These are phyloP conservation scores for Drosophila aldrichi DNA, from an alignment of 2,888 invertebrate genomes.

Conservation along the genomic window DNA sequence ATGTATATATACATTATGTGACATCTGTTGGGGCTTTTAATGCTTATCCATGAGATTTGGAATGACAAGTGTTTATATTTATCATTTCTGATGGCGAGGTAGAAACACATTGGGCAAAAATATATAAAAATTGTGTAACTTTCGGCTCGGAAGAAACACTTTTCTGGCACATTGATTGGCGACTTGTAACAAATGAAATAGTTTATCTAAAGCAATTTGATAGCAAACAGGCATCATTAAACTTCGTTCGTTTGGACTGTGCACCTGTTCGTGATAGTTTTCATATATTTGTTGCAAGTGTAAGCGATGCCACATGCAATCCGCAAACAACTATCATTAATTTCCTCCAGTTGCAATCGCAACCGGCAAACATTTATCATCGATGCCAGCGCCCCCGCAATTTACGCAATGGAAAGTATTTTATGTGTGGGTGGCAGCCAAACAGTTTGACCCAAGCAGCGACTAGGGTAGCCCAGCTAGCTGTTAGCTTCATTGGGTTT, in stretches of 20 bases:
- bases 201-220: background rate
- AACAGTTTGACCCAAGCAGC: conserved; percentile 31
- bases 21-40: background rate
- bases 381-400: conserved; percentile 48
- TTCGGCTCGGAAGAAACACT: background rate
- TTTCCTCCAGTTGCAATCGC: conserved; percentile 61
- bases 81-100: background rate
- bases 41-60: conserved; percentile 3
- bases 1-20: background rate
- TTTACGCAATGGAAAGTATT: conserved; percentile 70
- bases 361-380: conserved; percentile 69
- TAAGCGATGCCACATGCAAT: conserved; percentile 25
- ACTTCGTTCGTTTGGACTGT: conserved; percentile 9
- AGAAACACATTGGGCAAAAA: background rate
- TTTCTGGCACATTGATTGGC: background rate
- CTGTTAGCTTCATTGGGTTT: conserved; percentile 49
- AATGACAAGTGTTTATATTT: conserved; percentile 9
- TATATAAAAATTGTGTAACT: background rate
- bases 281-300: conserved; percentile 24
- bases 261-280: conserved; percentile 40
- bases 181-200: background rate
- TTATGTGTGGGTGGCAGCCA: conserved; percentile 58
- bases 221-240: conserved; percentile 25
- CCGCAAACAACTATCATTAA: conserved; percentile 41
- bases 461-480: conserved; percentile 17